phyloP scores from a whole-genome alignment of 2,888 invertebrate species.

The Mimas tiliae region DNA sequence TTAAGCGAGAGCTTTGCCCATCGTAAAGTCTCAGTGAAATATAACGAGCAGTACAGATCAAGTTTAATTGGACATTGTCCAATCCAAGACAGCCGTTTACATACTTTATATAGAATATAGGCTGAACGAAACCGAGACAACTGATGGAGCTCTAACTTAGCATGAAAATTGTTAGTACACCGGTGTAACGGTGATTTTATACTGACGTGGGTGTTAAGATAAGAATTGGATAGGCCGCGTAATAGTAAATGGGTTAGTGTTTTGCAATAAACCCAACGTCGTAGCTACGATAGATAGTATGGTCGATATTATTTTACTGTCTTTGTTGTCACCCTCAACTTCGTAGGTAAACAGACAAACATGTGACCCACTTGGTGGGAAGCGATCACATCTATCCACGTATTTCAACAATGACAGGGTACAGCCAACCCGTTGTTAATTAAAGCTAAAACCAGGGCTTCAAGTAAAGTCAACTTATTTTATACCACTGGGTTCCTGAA shows the following conservation, averaged over 20 bases:
- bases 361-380: no score
- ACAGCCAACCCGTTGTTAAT: no score
- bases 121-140: constrained; percentile 47
- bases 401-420: no score
- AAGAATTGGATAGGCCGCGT: constrained; percentile 39
- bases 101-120: constrained; percentile 39
- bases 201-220: constrained; percentile 34
- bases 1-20: constrained; percentile 39
- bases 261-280: neutral
- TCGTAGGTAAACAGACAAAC: no score
- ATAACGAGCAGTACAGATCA: constrained; percentile 32
- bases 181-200: constrained; percentile 41
- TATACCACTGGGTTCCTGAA: no score
- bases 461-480: no score
- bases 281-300: neutral
- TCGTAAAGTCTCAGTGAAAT: constrained; percentile 24
- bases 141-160: constrained; percentile 50
- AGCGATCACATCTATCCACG: no score
- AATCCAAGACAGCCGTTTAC: constrained; percentile 36
- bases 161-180: constrained; percentile 38
- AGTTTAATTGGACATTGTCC: constrained; percentile 38
- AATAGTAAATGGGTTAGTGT: neutral
- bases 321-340: no score
- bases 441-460: no score
- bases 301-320: neutral